Evolutionary conservation across 2,888 invertebrate genomes (phyloP).

Genomic region (Diloba caeruleocephala): DNA sequence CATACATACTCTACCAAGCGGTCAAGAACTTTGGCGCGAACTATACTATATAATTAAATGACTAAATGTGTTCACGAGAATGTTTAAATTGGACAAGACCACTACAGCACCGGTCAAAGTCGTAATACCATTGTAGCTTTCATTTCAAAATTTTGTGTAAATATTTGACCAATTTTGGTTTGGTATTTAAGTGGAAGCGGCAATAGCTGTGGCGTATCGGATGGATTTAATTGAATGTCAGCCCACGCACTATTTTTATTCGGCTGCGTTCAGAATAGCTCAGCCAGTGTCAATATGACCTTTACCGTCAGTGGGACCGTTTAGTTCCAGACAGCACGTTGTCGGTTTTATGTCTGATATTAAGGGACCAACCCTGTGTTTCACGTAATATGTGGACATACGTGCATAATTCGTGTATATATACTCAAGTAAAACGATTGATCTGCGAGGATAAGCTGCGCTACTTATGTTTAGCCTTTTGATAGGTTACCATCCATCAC

Average conservation of each 20-base stretch:
- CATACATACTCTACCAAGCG: no score
- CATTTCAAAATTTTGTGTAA: background rate
- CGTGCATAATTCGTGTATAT: no score
- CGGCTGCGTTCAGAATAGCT: constrained; percentile 18
- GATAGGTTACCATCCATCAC: no score
- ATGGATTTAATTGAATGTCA: constrained; percentile 24
- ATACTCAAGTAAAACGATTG: no score
- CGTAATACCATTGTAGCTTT: background rate
- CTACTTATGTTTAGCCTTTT: no score
- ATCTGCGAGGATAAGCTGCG: no score
- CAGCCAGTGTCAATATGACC: constrained; percentile 14
- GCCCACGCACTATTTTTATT: constrained; percentile 31
- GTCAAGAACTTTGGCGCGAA: no score
- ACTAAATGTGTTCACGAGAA: no score
- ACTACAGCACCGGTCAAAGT: no score
- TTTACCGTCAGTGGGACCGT: background rate
- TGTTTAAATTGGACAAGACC: no score
- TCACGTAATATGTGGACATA: background rate
- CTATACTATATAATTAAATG: no score
- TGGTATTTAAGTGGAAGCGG: constrained; percentile 1
- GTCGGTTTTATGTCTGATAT: constrained; percentile 3
- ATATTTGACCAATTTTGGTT: background rate
- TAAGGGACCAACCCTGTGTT: background rate
- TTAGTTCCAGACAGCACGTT: constrained; percentile 5
- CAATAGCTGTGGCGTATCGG: constrained; percentile 1